Evolutionary conservation across 2,888 invertebrate species (phyloP).

Genomic region (Malachius bipustulatus): DNA sequence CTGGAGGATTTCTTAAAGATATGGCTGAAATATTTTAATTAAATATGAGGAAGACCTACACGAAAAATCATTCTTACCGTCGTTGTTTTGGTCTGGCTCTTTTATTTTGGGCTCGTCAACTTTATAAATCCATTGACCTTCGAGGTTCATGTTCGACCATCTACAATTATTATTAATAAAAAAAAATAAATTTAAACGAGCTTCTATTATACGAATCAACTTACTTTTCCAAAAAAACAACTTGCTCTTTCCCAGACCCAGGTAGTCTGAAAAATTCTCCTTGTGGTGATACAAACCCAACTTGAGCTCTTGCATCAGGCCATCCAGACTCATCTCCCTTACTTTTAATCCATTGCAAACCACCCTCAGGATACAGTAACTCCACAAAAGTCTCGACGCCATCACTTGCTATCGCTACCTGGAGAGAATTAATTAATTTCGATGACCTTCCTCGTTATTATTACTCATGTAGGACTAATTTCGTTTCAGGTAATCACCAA

Average conservation of each 20-base stretch:
- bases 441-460: constrained; percentile 48
- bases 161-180: no score
- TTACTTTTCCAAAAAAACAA: constrained; percentile 67
- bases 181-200: constrained; percentile 17
- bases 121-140: constrained; percentile 79
- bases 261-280: constrained; percentile 62
- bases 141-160: constrained; percentile 72
- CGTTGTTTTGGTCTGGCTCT: constrained; percentile 50
- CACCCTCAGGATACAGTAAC: constrained; percentile 75
- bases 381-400: constrained; percentile 74
- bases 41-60: no score
- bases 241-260: constrained; percentile 87
- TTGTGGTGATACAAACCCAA: constrained; percentile 79
- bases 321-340: constrained; percentile 61
- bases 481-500: no score
- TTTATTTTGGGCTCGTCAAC: constrained; percentile 64
- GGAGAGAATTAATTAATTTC: constrained; percentile 79
- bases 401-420: constrained; percentile 62
- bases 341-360: constrained; percentile 87
- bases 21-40: no score
- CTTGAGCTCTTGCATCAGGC: constrained; percentile 87
- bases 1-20: constrained; percentile 13
- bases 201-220: constrained; percentile 14
- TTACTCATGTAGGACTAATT: no score
- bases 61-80: no score